These are phyloP conservation scores for Heliangelus exortis DNA, from an alignment of 2,797 vertebrate species.

Conservation along the genomic window DNA sequence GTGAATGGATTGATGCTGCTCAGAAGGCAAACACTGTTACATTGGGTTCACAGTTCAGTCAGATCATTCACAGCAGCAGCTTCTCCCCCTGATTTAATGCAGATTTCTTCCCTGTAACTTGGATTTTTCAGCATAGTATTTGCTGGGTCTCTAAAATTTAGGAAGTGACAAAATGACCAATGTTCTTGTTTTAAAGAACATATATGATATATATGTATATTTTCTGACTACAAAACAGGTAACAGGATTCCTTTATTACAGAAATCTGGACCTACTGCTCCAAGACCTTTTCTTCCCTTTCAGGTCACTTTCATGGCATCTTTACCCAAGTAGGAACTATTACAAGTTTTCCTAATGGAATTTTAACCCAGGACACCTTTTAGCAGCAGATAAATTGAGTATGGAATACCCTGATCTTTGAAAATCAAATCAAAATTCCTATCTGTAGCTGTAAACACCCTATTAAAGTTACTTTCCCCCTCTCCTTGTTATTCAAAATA, in stretches of 20 bases:
- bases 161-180: not conserved
- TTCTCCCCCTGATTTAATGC: not conserved
- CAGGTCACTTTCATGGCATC: not conserved
- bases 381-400: not conserved
- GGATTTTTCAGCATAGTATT: not conserved
- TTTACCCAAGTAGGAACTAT: not conserved
- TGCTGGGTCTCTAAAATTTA: not conserved
- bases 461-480: not conserved
- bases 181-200: too few species aligned
- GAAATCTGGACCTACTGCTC: not conserved
- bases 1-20: not conserved
- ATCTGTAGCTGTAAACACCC: not conserved
- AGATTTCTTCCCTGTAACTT: not conserved
- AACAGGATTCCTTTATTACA: not conserved
- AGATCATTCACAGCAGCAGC: not conserved
- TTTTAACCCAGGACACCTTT: not conserved
- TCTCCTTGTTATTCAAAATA: not conserved
- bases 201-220: fast-evolving
- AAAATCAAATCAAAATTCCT: not conserved
- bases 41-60: not conserved
- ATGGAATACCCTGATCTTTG: not conserved
- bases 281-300: not conserved
- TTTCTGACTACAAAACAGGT: not conserved
- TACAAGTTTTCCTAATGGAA: not conserved
- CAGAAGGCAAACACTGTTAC: not conserved